Conservation (phyloP, 2,888 invertebrate species). For the Morpho helenor region DNA sequence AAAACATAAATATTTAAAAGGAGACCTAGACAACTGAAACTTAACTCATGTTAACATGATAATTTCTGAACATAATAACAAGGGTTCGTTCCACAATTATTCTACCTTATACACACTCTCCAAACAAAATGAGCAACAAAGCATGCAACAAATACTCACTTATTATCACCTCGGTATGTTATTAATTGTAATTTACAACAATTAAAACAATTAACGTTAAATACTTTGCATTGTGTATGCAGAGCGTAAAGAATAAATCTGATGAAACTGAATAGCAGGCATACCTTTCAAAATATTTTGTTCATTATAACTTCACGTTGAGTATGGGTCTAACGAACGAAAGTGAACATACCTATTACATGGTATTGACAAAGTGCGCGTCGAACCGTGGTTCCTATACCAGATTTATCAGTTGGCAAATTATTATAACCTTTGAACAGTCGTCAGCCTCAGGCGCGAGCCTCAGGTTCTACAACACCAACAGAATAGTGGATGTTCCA, state of each 20-base stretch:
- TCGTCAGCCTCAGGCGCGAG: slow-evolving; percentile 24
- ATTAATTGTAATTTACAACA: neutral
- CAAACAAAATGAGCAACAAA: no score
- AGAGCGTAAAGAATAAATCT: slow-evolving; percentile 19
- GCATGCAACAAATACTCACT: no score
- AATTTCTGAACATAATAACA: no score
- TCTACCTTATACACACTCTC: no score
- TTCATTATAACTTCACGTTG: slow-evolving; percentile 28
- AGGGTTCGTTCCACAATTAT: no score
- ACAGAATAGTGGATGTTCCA: slow-evolving; percentile 38
- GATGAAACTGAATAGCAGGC: slow-evolving; percentile 20
- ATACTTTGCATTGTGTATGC: slow-evolving; percentile 15
- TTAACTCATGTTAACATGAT: no score
- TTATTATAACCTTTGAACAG: slow-evolving; percentile 24
- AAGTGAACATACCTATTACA: slow-evolving; percentile 58
- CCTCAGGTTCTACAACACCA: slow-evolving; percentile 21
- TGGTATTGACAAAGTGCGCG: slow-evolving; percentile 52
- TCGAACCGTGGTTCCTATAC: slow-evolving; percentile 63
- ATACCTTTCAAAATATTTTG: slow-evolving; percentile 21
- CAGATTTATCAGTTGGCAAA: slow-evolving; percentile 35
- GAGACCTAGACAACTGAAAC: no score
- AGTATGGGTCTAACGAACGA: slow-evolving; percentile 47
- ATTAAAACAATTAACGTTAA: slow-evolving; percentile 11
- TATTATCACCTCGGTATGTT: no score
- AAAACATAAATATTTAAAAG: no score